Evolutionary conservation across 1,140 invertebrate species (phyloP), one percentile per base, ranked within the genome.

Genomic region (Drosophila sproati): DNA sequence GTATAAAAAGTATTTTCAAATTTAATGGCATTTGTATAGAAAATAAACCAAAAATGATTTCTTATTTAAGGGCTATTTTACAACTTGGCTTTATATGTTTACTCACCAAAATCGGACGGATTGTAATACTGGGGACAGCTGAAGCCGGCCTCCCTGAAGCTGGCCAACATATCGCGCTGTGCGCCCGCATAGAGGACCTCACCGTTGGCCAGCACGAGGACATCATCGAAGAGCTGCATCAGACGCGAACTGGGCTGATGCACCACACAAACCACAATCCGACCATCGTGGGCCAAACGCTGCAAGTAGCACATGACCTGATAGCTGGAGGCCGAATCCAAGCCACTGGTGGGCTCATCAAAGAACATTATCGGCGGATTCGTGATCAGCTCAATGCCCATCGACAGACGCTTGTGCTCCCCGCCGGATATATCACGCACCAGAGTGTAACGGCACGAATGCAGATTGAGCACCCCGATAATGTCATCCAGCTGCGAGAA

Each of bases 201-300:
- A 2, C 95, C 95, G 39, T 93, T 92, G 0, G 94, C 93, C 4
- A 96, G 66, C 0, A 96, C 91, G 34, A 95, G 80, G 39, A 96
- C 88, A 78, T 96, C 94, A 78, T 96, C 95, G 52, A 96, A 95
- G n/a, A 94, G 92, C 2, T 94, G 95, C 92, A 98, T 97, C 29
- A 98, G 94, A 56, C 95, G 95, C 12, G 97, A 97, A 54, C 96
- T 97, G 0, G 98, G 98, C 82, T 98, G 98, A 93, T 98, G 98
- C 73, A 98, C 96, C 6, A 97, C 96, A 82, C 97, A 98, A 3
- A 96, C 95, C 32, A 98, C 95, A 0, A 96, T 97, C 39, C 96
- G 94, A 0, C 97, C 97, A 29, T 94, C 94, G 43, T 93, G 92
- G 1, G 97, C 96, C 48, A 98, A 93, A 5, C 93, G 93, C 69